Conservation (phyloP, 2,113 vertebrate species). For the Edolisoma coerulescens region DNA sequence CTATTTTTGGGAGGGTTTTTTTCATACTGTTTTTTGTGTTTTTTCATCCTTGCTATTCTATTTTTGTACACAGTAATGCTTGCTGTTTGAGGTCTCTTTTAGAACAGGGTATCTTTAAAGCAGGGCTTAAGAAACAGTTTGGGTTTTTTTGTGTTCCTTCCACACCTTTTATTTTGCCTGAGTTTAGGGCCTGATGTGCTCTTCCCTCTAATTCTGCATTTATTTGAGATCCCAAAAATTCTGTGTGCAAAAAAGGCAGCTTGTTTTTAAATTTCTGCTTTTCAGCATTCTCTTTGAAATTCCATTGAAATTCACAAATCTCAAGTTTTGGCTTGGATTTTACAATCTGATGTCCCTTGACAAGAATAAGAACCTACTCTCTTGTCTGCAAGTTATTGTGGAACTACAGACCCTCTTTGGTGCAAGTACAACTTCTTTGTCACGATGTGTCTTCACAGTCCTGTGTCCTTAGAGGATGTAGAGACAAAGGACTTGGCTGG, state of each 20-base stretch:
- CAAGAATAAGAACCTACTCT: neutral
- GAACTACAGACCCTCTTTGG: neutral
- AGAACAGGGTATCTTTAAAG: constrained; percentile 70
- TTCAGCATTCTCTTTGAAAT: constrained; percentile 4
- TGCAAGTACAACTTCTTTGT: neutral
- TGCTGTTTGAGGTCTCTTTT: constrained; percentile 61
- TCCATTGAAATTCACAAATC: neutral
- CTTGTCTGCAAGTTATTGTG: neutral
- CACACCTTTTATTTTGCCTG: neutral
- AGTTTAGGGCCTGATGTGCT: constrained; percentile 7
- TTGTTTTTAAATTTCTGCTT: constrained; percentile 2
- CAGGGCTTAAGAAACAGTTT: constrained; percentile 49
- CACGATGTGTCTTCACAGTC: neutral
- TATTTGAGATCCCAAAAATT: constrained; percentile 11
- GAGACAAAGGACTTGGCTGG: neutral
- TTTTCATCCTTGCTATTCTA: constrained; percentile 71
- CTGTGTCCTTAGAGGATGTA: neutral
- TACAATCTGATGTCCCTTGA: neutral
- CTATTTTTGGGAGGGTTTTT: constrained; percentile 71
- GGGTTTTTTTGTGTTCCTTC: neutral
- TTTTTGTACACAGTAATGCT: constrained; percentile 68
- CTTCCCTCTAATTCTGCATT: neutral
- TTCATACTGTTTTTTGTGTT: constrained; percentile 63
- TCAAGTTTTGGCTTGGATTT: neutral
- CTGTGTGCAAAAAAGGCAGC: constrained; percentile 8